These are phyloP conservation scores for Channa maculata DNA, from an alignment of 2,113 vertebrate species.

Conservation along the genomic window DNA sequence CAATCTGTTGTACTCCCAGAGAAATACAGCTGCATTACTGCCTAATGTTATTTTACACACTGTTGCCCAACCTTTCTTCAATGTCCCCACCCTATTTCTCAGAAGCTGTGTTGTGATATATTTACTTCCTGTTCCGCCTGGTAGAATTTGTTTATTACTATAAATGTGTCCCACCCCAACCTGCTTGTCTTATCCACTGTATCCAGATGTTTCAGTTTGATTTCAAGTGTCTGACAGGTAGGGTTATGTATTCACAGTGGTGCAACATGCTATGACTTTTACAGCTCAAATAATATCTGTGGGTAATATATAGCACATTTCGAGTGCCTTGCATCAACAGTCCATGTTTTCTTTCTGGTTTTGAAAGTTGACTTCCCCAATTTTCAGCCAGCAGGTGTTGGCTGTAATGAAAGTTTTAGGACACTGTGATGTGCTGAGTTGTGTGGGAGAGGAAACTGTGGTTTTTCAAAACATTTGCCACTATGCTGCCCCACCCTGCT, in stretches of 20 bases:
- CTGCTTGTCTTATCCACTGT: not conserved
- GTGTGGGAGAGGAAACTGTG: constrained; percentile 77
- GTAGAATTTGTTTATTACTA: constrained; percentile 11
- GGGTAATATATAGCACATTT: not conserved
- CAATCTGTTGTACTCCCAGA: constrained; percentile 17
- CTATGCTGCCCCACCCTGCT: constrained; percentile 60
- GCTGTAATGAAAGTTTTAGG: not conserved
- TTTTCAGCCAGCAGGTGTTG: constrained; percentile 50
- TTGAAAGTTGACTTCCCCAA: constrained; percentile 57
- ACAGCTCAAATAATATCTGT: not conserved
- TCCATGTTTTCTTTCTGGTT: constrained; percentile 7
- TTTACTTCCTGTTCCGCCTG: constrained; percentile 40
- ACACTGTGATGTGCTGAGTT: constrained; percentile 11
- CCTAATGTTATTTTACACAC: constrained; percentile 59
- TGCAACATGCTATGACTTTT: not conserved
- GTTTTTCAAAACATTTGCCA: constrained; percentile 47
- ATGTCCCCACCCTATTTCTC: constrained; percentile 61
- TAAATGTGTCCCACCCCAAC: not conserved
- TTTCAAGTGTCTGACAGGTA: not conserved
- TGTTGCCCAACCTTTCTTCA: constrained; percentile 66
- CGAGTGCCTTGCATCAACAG: not conserved
- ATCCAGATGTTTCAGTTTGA: not conserved
- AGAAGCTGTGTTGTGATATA: constrained; percentile 43
- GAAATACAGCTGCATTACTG: constrained; percentile 39
- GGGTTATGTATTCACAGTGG: too few species aligned